phyloP scores from a whole-genome alignment of 2,888 invertebrate genomes.

The Acronicta leporina region DNA sequence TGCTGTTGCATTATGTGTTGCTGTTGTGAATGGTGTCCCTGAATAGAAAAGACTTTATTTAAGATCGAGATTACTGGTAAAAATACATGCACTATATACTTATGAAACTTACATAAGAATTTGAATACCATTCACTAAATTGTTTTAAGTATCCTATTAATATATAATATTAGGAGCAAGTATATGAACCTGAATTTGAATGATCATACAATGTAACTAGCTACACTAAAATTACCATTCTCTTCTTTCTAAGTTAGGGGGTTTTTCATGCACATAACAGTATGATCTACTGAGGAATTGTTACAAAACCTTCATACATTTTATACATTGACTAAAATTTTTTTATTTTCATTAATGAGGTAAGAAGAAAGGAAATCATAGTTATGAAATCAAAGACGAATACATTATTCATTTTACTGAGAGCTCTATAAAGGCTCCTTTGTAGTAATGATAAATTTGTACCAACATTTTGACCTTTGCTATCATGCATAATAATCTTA shows the following conservation, averaged over 20 bases:
- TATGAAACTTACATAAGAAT: neutral
- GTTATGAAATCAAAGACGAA: conserved; percentile 8
- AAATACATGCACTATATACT: conserved; percentile 20
- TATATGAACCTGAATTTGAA: no score
- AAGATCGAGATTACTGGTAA: neutral
- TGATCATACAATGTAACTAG: no score
- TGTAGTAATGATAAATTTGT: conserved; percentile 16
- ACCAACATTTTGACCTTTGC: conserved; percentile 20
- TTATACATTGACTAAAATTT: conserved; percentile 5
- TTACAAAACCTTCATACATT: conserved; percentile 32
- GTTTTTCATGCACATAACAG: conserved; percentile 52
- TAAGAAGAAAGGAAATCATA: conserved; percentile 8
- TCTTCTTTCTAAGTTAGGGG: neutral
- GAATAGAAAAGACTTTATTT: conserved; percentile 41
- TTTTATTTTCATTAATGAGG: neutral
- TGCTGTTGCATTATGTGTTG: conserved; percentile 89
- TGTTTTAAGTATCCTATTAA: no score
- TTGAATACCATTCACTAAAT: neutral
- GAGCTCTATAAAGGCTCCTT: conserved; percentile 15
- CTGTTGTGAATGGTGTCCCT: conserved; percentile 87
- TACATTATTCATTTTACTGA: conserved; percentile 4
- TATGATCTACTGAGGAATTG: conserved; percentile 25
- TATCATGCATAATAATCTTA: conserved; percentile 31
- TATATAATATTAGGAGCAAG: no score
- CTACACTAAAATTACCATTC: neutral